These are phyloP conservation scores for Tragulus kanchil DNA, from an alignment of 2,113 vertebrate species.

Conservation along the genomic window DNA sequence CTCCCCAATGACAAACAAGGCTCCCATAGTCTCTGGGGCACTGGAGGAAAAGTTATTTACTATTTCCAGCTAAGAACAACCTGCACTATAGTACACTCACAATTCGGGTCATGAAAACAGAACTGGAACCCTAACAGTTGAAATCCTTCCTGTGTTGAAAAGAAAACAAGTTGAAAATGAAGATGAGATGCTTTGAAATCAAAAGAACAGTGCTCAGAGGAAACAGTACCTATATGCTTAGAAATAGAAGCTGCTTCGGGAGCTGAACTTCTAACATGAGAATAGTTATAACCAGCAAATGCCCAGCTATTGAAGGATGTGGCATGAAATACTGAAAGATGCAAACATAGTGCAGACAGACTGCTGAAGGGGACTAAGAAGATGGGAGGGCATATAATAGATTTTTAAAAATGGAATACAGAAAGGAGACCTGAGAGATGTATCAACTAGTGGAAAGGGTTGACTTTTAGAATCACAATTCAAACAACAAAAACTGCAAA, in stretches of 20 bases:
- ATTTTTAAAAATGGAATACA: not conserved
- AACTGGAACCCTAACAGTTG: not conserved
- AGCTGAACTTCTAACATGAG: not conserved
- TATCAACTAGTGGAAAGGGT: not conserved
- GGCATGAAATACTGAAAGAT: not conserved
- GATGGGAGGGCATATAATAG: not conserved
- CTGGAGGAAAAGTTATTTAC: not conserved
- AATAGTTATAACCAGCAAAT: not conserved
- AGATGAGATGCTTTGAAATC: conserved; percentile 1
- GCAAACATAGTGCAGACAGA: not conserved
- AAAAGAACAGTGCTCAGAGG: conserved; percentile 16
- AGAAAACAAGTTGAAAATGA: not conserved
- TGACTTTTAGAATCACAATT: not conserved
- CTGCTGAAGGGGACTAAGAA: not conserved
- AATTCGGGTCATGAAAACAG: not conserved
- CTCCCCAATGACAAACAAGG: not conserved
- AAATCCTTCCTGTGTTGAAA: not conserved
- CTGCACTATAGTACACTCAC: not conserved
- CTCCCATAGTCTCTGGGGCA: not conserved
- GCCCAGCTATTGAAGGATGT: not conserved
- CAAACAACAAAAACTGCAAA: not conserved
- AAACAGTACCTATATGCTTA: not conserved
- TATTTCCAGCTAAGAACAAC: conserved; percentile 6
- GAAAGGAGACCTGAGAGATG: not conserved
- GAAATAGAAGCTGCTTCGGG: conserved; percentile 20